These are phyloP conservation scores for Asarcornis scutulata DNA, from an alignment of 2,113 vertebrate species.

Conservation along the genomic window DNA sequence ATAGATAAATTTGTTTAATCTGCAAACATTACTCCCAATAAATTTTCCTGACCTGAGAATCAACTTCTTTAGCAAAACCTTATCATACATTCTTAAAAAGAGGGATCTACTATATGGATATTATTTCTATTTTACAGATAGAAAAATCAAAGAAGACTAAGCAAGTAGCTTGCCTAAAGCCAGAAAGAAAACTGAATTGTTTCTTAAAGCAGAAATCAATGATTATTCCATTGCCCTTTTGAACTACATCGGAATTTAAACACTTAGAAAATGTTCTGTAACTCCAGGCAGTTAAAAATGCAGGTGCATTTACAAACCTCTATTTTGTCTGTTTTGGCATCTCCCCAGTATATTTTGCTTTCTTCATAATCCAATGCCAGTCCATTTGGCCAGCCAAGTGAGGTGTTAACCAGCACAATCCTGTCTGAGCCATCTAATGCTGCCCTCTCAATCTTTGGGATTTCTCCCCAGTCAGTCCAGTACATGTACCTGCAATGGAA, in stretches of 20 bases:
- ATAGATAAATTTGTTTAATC: not conserved
- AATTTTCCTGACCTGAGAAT: not conserved
- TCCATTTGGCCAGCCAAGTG: constrained; percentile 96
- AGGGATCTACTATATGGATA: not conserved
- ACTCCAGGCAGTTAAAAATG: not conserved
- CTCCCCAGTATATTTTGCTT: constrained; percentile 95
- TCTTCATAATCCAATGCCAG: constrained; percentile 92
- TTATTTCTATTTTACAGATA: not conserved
- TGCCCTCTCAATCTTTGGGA: constrained; percentile 94
- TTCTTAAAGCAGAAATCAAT: not conserved
- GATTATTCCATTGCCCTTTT: not conserved
- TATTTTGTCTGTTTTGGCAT: constrained; percentile 95
- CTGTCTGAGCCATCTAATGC: constrained; percentile 92
- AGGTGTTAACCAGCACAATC: constrained; percentile 92
- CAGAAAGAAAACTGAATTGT: not conserved
- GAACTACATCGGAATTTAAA: not conserved
- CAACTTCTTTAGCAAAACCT: not conserved
- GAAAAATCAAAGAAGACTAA: not conserved
- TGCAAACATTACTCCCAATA: not conserved
- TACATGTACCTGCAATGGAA: constrained; percentile 90
- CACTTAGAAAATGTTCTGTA: not conserved
- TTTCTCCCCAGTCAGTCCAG: constrained; percentile 98
- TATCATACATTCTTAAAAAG: not conserved
- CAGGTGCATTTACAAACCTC: constrained; percentile 78
- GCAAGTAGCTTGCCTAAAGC: not conserved